Conservation (phyloP, 2,113 vertebrate genomes). For the Tricholaema leucomelas region DNA sequence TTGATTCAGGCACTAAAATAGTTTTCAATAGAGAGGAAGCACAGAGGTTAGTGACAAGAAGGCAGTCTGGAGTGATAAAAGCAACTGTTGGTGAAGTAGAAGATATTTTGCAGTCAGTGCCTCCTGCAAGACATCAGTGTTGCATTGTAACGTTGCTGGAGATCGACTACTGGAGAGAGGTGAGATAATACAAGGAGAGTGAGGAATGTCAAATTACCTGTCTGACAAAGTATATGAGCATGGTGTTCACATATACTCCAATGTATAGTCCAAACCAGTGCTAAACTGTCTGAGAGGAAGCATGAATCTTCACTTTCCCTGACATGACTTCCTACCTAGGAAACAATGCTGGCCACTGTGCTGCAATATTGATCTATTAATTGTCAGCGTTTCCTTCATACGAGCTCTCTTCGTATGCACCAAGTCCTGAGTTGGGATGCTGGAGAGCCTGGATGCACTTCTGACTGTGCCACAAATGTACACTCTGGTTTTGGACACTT, state of each 20-base stretch:
- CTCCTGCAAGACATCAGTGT: background rate
- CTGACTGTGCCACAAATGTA: fast-evolving
- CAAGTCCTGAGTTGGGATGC: background rate
- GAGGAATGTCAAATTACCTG: background rate
- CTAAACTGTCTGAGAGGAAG: background rate
- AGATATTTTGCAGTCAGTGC: background rate
- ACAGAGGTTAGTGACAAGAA: background rate
- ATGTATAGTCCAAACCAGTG: background rate
- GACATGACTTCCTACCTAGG: background rate
- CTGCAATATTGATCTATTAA: background rate
- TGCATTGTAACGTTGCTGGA: background rate
- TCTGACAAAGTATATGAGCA: background rate
- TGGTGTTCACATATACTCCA: background rate
- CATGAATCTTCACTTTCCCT: background rate
- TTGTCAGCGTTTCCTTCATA: background rate
- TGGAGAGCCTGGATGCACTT: background rate
- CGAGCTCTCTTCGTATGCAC: background rate
- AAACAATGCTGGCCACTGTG: background rate
- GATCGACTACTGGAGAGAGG: background rate
- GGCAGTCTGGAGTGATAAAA: background rate
- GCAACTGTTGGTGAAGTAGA: background rate
- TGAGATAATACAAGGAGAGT: background rate
- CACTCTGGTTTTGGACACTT: background rate
- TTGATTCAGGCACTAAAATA: background rate
- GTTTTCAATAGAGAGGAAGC: background rate